Conservation (phyloP, 2,888 invertebrate species). For the Cerastis leucographa region DNA sequence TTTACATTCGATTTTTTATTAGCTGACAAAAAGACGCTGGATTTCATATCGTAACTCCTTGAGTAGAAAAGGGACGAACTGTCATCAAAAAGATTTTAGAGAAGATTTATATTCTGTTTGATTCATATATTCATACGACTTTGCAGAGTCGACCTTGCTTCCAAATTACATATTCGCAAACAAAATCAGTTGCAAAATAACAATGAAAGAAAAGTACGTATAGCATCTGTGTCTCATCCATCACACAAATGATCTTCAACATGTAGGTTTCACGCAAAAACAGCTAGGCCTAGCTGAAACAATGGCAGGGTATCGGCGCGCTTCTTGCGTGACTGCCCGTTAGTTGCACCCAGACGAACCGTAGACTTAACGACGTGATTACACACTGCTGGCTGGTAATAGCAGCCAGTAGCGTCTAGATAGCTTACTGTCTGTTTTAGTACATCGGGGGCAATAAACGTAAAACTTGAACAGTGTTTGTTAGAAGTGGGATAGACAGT, state of each 20-base stretch:
- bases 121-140: constrained; percentile 18
- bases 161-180: constrained; percentile 23
- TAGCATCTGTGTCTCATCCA: constrained; percentile 8
- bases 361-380: constrained; percentile 55
- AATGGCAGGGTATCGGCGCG: constrained; percentile 54
- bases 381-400: constrained; percentile 54
- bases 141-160: constrained; percentile 2
- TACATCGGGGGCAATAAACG: constrained; percentile 25
- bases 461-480: constrained; percentile 20
- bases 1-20: background rate
- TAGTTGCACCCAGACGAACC: constrained; percentile 56
- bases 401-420: constrained; percentile 39
- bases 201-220: background rate
- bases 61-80: background rate
- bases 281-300: constrained; percentile 57
- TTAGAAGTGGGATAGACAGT: constrained; percentile 3
- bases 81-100: background rate
- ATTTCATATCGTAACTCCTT: background rate
- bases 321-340: constrained; percentile 66
- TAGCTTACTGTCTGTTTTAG: constrained; percentile 34
- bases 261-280: constrained; percentile 45
- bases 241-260: constrained; percentile 22
- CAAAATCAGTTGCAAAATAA: constrained; percentile 1
- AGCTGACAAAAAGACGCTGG: background rate
- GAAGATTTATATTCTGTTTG: constrained; percentile 11